Percentiles rank a stretch among this genome's conserved stretches.
phyloP scores from a whole-genome alignment of 2,797 vertebrate species.

The Xenopus petersii region DNA sequence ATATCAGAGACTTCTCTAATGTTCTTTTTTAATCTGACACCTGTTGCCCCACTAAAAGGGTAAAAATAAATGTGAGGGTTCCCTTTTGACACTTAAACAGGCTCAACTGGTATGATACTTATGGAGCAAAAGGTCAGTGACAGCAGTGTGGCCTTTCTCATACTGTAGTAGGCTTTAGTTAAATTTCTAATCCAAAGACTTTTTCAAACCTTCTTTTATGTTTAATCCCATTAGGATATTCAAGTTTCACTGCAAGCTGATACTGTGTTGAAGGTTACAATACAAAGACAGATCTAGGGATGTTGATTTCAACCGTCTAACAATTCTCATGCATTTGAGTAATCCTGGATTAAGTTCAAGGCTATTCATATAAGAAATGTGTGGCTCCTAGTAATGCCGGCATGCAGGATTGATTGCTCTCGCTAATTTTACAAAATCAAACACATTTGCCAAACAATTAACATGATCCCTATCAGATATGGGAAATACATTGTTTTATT shows the following conservation, averaged over 20 bases:
- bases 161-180: conserved; percentile 53
- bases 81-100: conserved; percentile 55
- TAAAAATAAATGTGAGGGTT: conserved; percentile 55
- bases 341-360: conserved; percentile 63
- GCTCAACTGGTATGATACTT: conserved; percentile 49
- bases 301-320: conserved; percentile 55
- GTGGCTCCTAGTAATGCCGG: conserved; percentile 44
- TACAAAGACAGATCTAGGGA: conserved; percentile 50
- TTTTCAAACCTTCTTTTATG: conserved; percentile 60
- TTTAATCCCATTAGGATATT: conserved; percentile 63
- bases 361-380: conserved; percentile 53
- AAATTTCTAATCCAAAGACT: conserved; percentile 56
- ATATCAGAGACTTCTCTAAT: conserved; percentile 42
- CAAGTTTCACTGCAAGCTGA: conserved; percentile 69
- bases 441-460: conserved; percentile 11
- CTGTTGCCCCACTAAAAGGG: conserved; percentile 55
- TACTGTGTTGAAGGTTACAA: conserved; percentile 58
- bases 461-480: neutral
- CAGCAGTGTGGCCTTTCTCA: conserved; percentile 58
- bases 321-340: conserved; percentile 57
- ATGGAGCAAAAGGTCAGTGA: conserved; percentile 52
- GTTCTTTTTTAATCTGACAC: conserved; percentile 56
- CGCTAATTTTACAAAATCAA: conserved; percentile 20
- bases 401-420: conserved; percentile 38
- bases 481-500: neutral